Conservation (phyloP, 2,797 vertebrate species). For the Percopsis omiscomaycus region DNA sequence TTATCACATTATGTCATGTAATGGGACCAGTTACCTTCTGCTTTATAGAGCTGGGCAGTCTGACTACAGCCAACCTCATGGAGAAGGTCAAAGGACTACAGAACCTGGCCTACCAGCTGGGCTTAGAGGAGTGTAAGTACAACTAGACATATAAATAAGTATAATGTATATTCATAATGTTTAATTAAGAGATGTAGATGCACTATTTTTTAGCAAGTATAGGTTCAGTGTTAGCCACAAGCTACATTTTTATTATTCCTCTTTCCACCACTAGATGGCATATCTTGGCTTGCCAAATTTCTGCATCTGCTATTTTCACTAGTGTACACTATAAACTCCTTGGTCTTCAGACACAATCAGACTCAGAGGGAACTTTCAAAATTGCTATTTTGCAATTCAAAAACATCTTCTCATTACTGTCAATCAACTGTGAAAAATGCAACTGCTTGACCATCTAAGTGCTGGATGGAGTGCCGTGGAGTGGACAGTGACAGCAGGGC, state of each 20-base stretch:
- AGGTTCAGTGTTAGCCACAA: neutral
- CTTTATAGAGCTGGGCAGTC: conserved; percentile 90
- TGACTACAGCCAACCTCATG: conserved; percentile 98
- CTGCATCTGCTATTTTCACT: neutral
- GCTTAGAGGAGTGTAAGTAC: conserved; percentile 97
- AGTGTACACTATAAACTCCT: neutral
- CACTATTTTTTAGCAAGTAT: neutral
- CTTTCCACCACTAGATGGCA: conserved; percentile 73
- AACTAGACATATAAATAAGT: conserved; percentile 14
- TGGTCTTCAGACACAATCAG: conserved; percentile 7
- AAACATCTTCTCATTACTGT: neutral
- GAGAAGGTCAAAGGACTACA: conserved; percentile 98
- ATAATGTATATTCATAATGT: neutral
- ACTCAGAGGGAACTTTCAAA: conserved; percentile 2
- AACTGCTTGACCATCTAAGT: conserved; percentile 17
- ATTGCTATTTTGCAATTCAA: neutral
- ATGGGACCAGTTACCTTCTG: neutral
- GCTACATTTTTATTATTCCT: neutral
- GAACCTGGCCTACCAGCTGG: conserved; percentile 96
- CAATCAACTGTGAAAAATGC: neutral
- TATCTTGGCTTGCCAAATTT: conserved; percentile 31
- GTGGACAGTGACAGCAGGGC: conserved; percentile 29
- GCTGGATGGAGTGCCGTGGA: conserved; percentile 45
- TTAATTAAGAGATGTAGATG: neutral
- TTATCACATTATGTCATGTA: conserved; percentile 6